Percentiles rank a stretch among this genome's conserved stretches.
Conservation (phyloP, 2,888 invertebrate species). For the Limenitis camilla region DNA sequence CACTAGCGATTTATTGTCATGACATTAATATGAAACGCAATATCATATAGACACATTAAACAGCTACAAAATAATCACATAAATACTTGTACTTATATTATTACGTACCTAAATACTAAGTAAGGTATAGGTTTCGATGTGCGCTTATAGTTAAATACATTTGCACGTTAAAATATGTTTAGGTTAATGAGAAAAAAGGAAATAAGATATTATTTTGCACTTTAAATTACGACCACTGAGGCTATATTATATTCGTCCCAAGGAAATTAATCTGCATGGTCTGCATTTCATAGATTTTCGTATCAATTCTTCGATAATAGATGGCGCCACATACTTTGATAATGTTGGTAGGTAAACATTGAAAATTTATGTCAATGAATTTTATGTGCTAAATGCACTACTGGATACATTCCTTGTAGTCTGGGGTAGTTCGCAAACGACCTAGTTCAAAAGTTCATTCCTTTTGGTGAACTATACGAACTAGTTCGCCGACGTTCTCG, state of each 20-base stretch:
- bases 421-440: no score
- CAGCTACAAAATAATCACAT: background rate
- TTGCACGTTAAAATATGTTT: background rate
- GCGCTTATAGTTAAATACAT: slow-evolving; percentile 1
- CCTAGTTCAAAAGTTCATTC: no score
- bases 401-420: no score
- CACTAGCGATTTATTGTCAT: background rate
- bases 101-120: background rate
- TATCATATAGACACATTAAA: background rate
- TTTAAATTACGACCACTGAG: no score
- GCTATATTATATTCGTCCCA: no score
- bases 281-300: background rate
- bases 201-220: background rate
- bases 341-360: no score
- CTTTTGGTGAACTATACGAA: no score
- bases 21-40: background rate
- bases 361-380: no score
- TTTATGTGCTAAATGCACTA: no score
- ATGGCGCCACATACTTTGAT: no score
- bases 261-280: background rate
- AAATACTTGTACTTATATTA: background rate
- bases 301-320: no score
- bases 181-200: background rate
- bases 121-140: slow-evolving; percentile 1
- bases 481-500: no score